Conservation (phyloP, 2,113 vertebrate genomes). For the Microcebus murinus region DNA sequence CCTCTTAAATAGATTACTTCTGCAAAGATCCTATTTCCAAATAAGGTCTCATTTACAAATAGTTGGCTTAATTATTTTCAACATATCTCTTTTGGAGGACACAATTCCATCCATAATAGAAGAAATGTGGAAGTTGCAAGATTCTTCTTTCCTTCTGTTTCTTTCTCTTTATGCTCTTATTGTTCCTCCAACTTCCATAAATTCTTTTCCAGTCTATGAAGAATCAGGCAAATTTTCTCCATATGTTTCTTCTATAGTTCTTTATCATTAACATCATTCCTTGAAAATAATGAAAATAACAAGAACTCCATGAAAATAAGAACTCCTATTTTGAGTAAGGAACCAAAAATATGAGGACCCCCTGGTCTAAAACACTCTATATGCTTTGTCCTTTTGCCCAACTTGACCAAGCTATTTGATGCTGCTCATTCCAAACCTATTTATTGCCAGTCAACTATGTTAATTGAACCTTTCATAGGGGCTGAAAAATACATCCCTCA, state of each 20-base stretch:
- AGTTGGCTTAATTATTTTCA: background rate
- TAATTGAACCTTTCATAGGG: slow-evolving; percentile 34
- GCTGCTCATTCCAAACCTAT: background rate
- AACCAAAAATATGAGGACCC: background rate
- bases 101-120: background rate
- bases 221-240: background rate
- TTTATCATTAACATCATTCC: background rate
- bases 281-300: background rate
- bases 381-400: background rate
- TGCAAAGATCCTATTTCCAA: background rate
- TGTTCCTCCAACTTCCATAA: background rate
- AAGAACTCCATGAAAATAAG: background rate
- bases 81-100: background rate
- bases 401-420: background rate
- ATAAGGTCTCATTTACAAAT: background rate
- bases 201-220: background rate
- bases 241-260: background rate
- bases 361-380: background rate
- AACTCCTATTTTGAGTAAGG: background rate
- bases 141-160: background rate
- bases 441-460: background rate
- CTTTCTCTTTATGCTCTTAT: background rate
- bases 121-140: background rate
- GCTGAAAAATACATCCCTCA: slow-evolving; percentile 23
- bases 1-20: background rate